Base-by-base conservation (phyloP, 2,888 invertebrate genomes). In the Parochlus steinenii region DNA sequence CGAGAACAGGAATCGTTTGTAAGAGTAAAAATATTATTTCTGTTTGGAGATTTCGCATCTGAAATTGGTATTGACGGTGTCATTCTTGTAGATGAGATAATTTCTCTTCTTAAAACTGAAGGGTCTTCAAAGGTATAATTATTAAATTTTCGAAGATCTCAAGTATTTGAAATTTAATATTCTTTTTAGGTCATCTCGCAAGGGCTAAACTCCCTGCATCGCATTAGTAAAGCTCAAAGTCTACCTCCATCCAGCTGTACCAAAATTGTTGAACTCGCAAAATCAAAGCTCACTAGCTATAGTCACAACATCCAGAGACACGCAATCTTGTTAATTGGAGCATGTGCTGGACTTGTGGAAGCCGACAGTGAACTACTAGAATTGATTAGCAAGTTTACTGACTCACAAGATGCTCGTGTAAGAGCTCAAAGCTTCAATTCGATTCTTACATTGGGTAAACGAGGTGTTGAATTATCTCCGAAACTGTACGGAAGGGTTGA, bases 331-430 rank as follows among this genome's bases (percentile, higher is more conserved):
- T 44, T 53, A 6, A 44, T 59, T 3, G 55, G 56, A 1, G 50
- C 54, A 0, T 49, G 53, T 30, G 51, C 53, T 4, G 48, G 52
- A 8, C 43, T 53, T n/a, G 56, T 62, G 1, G 71, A 74, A 42
- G 65, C 70, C 18, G 68, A 72, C 46, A 58, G 55, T 14, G 63
- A 67, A 26, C 67, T 74, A 40, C 63, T 81, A 6, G 71, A 73
- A 47, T 63, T 89, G 35, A 68, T 93, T n/a, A 75, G 77, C 15
- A 77, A 79, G 44, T 90, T 86, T 56, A 81, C 85, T 28, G 74
- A 82, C 55, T 74, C 80, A 19, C 71, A 85, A 61, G 93, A 93
- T 65, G 85, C 92, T 0, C 67, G 92, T 48, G 92, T 93, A 5
- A 67, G 93, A 23, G 79, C 85, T 42, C 80, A 81, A 53, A 85